Base-by-base conservation (phyloP, 2,888 invertebrate species). In the Prosopocoilus inquinatus region DNA sequence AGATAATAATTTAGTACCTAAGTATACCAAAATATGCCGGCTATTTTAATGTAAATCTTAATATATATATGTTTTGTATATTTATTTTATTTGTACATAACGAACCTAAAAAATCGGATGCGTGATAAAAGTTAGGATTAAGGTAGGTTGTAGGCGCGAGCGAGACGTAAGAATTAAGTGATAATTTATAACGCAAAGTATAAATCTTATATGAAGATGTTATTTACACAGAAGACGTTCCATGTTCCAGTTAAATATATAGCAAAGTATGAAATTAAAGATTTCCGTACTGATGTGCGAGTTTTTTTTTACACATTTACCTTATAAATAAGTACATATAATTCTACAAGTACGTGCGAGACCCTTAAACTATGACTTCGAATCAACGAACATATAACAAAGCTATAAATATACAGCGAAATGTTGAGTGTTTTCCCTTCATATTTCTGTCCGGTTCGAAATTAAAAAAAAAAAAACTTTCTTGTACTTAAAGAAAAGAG, bases 151-250 rank as follows among this genome's bases (percentile, higher is more conserved):
- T 55, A 47, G 52, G 12, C 36, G 48, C 35, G 48, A 47, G 13
- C 12, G 35, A 28, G 11, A 34, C 13, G 12, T 35, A 47, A 38
- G 51, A 33, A 60, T 62, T 66, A 67, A 67, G 66, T 70, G 69
- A 70, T 71, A 71, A 68, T 67, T 71, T 67, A 65, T 66, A 67
- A 39, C 53, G 47, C 34, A 55, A 48, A 50, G 16, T 47, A 67
- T 65, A 64, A 66, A 67, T 64, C 67, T 66, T 69, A 68, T 70
- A 69, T 65, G 68, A 65, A 69, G 69, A 70, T 68, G 70, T 70
- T 73, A 73, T 74, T 73, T 74, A 74, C 66, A 68, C 63, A 67
- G 46, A 62, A 64, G 58, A 70, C 69, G 70, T 72, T 71, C 70
- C 71, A 72, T 72, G 70, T 71, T 70, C 67, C 64, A 66, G 66